Evolutionary conservation across 2,113 vertebrate genomes (phyloP).

Genomic region (Sminthopsis crassicaudata): DNA sequence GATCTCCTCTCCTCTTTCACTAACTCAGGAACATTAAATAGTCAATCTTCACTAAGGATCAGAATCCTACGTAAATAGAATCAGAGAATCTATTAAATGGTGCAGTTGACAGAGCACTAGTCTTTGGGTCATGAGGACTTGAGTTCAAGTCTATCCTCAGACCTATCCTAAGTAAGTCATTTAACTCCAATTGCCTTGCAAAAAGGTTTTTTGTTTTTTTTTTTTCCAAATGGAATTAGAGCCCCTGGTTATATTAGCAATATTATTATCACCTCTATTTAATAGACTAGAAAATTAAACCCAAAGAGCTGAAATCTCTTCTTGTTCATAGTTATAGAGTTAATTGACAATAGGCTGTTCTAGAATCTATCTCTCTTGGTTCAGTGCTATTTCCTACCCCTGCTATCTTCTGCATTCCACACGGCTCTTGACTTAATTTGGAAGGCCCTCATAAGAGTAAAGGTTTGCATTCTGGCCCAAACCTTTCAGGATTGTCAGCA

Average conservation of each 20-base stretch:
- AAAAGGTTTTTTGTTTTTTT: too few relatives aligned
- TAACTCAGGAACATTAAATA: neutral
- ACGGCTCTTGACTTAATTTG: conserved; percentile 26
- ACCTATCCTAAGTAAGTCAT: too few relatives aligned
- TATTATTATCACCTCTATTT: neutral
- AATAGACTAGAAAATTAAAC: neutral
- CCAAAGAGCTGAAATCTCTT: neutral
- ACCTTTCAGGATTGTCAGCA: neutral
- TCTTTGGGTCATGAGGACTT: too few relatives aligned
- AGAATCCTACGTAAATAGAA: neutral
- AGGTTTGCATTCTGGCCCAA: conserved; percentile 23
- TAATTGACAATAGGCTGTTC: neutral
- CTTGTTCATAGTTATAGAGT: fast-evolving
- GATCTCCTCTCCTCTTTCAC: neutral
- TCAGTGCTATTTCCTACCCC: fast-evolving
- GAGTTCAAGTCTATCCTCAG: too few relatives aligned
- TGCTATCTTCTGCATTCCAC: neutral
- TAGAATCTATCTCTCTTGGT: neutral
- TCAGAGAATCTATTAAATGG: neutral
- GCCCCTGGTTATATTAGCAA: neutral
- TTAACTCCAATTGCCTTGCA: too few relatives aligned
- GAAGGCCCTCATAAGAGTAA: neutral
- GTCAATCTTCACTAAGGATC: neutral
- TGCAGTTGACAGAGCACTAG: too few relatives aligned
- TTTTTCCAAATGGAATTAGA: neutral